Conservation (phyloP, 2,888 invertebrate species). For the Diploptera punctata region DNA sequence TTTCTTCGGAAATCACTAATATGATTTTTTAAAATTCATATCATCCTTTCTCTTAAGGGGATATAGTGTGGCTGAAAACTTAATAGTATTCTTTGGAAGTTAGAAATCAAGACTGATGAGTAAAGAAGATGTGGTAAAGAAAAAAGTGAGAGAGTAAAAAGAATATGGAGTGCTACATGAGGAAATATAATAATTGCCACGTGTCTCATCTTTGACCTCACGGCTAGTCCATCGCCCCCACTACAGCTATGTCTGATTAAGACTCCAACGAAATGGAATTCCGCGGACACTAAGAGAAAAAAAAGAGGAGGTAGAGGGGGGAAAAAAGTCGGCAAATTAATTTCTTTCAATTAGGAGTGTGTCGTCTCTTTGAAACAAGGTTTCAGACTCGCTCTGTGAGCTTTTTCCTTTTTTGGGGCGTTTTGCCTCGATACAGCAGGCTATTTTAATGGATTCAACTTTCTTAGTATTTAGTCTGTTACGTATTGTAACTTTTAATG, state of each 20-base stretch:
- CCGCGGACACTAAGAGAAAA: constrained; percentile 19
- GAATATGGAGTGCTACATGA: constrained; percentile 23
- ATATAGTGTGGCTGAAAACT: too few relatives aligned
- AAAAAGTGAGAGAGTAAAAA: background rate
- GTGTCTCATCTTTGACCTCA: constrained; percentile 43
- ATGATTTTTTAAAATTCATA: too few relatives aligned
- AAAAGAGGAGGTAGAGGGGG: background rate
- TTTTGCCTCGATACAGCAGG: background rate
- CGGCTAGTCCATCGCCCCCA: constrained; percentile 22
- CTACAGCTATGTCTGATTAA: constrained; percentile 35
- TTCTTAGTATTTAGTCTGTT: background rate
- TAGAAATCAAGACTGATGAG: constrained; percentile 18
- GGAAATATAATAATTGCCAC: constrained; percentile 43
- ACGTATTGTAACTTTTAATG: too few relatives aligned
- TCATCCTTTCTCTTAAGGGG: too few relatives aligned
- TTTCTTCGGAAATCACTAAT: too few relatives aligned
- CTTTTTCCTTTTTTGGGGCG: background rate
- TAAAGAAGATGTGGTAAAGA: background rate
- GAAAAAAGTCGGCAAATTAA: constrained; percentile 39
- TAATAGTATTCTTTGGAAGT: background rate
- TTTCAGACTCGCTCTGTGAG: background rate
- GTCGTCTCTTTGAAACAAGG: constrained; percentile 19
- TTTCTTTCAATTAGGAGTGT: constrained; percentile 44
- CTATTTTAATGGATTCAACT: background rate
- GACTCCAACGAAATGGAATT: constrained; percentile 38